Evolutionary conservation across 2,797 vertebrate species (phyloP), one percentile per base, ranked within the genome.

Genomic region (Jordanella pulchra): DNA sequence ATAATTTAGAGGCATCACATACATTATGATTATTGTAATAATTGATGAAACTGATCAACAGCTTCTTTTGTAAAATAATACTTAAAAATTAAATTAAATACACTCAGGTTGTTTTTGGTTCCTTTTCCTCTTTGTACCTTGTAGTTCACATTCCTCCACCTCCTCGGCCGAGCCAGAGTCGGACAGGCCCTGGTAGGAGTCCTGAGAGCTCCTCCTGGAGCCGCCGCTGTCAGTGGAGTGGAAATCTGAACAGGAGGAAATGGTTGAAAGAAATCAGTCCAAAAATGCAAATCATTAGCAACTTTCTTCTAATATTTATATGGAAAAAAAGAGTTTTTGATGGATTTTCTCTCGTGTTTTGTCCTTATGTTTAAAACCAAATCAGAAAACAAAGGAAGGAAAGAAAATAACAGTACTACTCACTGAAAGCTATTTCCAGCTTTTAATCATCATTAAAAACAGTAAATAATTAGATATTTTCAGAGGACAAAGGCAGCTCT

Each of bases 151-250:
- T 78, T 98, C 96, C 77, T 98, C 96, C 89, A 96, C 94, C 56
- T 98, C 98, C 70, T 97, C 96, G 0, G 91, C 93, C 0, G 97
- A 99, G 79, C 95, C 95, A 0, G 97, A 97, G 89, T 98, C 97
- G 0, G 97, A 98, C 48, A 96, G 88, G 60, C 91, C 91, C 25
- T 89, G 89, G 73, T 90, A 86, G 1, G 97, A 99, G 88, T 96
- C 96, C 0, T 89, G 96, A 27, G 97, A 99, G 87, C 96, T 97
- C 86, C 95, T 95, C 81, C 95, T 93, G 71, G 97, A 98, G 66
- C 94, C 95, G 0, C 94, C 96, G 2, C 94, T 95, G 80, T 98
- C 97, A 9, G 96, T 96, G 2, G 94, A 95, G 77, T 92, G 67
- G 58, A 96, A 92, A 77, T 92, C 97, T 98, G 84, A n/a, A 60